phyloP scores from a whole-genome alignment of 1,140 invertebrate genomes.

The Nomia melanderi region DNA sequence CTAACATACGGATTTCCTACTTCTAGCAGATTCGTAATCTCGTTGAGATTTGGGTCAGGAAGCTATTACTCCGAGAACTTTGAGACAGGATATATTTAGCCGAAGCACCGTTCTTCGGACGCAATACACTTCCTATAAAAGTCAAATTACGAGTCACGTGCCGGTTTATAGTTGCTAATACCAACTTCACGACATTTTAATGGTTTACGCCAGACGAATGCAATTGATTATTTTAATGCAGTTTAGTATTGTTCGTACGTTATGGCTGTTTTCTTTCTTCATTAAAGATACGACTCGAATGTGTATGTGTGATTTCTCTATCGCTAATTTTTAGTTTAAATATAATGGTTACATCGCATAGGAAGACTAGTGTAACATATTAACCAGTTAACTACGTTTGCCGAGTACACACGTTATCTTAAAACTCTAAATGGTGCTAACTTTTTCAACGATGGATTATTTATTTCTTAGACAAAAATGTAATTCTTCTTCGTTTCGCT shows the following conservation, averaged over 20 bases:
- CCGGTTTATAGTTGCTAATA: constrained; percentile 4
- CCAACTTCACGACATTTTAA: neutral
- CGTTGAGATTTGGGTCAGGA: constrained; percentile 54
- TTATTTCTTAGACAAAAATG: too few species aligned
- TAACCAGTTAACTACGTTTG: too few species aligned
- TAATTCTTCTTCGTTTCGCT: too few species aligned
- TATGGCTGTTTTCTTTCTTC: too few species aligned
- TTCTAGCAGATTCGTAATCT: constrained; percentile 41
- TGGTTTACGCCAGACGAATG: neutral
- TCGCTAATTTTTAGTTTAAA: too few species aligned
- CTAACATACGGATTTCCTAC: constrained; percentile 27
- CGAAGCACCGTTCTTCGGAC: neutral
- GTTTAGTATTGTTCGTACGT: too few species aligned
- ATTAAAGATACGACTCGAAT: too few species aligned
- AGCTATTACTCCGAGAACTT: constrained; percentile 46
- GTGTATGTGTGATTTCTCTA: neutral
- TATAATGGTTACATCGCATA: too few species aligned
- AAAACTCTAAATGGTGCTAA: too few species aligned
- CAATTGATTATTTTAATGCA: neutral
- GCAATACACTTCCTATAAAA: constrained; percentile 33
- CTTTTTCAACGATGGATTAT: too few species aligned
- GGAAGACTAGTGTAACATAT: too few species aligned
- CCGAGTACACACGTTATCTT: too few species aligned
- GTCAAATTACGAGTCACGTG: neutral
- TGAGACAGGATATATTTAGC: constrained; percentile 53